phyloP scores from a whole-genome alignment of 2,888 invertebrate genomes.

The Halocaridina rubra region DNA sequence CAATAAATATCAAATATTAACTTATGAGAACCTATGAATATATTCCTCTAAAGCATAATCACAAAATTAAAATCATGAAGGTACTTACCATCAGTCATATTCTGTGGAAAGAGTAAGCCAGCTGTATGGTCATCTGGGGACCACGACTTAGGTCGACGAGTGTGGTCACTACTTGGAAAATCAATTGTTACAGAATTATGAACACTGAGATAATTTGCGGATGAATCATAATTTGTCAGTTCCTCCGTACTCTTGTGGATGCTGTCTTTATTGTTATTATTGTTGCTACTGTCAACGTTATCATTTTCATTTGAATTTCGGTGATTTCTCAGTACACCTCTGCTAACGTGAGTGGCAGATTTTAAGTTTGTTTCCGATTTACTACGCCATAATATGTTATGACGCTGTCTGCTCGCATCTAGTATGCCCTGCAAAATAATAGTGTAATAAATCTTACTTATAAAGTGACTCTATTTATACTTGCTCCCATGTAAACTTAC shows the following conservation, averaged over 20 bases:
- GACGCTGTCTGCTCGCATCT: conserved; percentile 95
- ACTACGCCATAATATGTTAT: conserved; percentile 85
- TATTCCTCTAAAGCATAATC: neutral
- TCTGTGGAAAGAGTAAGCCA: conserved; percentile 71
- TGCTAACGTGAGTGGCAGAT: conserved; percentile 65
- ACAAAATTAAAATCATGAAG: neutral
- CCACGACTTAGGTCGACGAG: conserved; percentile 78
- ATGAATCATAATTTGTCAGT: conserved; percentile 10
- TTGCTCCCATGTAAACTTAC: too few species aligned
- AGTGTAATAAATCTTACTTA: too few species aligned
- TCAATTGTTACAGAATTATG: conserved; percentile 27
- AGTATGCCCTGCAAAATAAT: conserved; percentile 87
- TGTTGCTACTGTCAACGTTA: neutral
- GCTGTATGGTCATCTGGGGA: conserved; percentile 78
- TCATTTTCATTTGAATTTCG: neutral
- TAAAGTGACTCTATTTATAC: too few species aligned
- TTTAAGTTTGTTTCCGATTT: conserved; percentile 81
- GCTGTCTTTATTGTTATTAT: neutral
- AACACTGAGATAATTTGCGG: neutral
- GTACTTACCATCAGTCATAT: conserved; percentile 15
- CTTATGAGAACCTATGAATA: too few species aligned
- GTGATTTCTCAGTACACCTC: conserved; percentile 64
- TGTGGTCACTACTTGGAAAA: conserved; percentile 6
- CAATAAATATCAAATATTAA: too few species aligned
- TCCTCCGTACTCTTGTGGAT: conserved; percentile 28